Evolutionary conservation across 2,113 vertebrate genomes (phyloP).

Genomic region (Myocastor coypus): DNA sequence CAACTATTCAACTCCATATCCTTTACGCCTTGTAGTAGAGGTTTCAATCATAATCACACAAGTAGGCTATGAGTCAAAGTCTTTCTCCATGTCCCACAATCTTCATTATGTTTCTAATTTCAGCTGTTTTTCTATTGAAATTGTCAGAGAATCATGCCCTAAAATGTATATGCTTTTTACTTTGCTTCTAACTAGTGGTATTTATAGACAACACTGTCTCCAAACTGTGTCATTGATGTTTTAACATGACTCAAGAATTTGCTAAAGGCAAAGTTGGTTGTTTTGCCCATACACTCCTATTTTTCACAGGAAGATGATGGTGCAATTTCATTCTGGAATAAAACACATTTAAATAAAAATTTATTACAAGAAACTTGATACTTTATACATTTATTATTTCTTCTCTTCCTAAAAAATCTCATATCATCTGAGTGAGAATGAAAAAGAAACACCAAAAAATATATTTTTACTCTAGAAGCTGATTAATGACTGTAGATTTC

Average conservation of each 20-base stretch:
- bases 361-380: constrained; percentile 59
- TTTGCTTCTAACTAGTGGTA: constrained; percentile 67
- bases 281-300: constrained; percentile 57
- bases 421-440: constrained; percentile 39
- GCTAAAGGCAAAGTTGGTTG: constrained; percentile 65
- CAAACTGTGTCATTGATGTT: constrained; percentile 56
- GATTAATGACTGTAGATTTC: constrained; percentile 65
- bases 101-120: constrained; percentile 55
- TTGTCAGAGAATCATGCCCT: constrained; percentile 50
- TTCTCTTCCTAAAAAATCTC: constrained; percentile 53
- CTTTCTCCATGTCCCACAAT: not conserved
- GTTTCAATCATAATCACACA: constrained; percentile 23
- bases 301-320: constrained; percentile 50
- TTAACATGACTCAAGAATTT: constrained; percentile 60
- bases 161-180: constrained; percentile 63
- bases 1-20: not conserved
- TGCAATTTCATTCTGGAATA: constrained; percentile 49
- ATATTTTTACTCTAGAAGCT: constrained; percentile 50
- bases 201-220: constrained; percentile 68
- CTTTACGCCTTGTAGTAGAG: not conserved
- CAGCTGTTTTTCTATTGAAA: constrained; percentile 59
- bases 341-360: constrained; percentile 52
- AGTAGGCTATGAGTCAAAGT: constrained; percentile 13
- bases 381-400: constrained; percentile 52
- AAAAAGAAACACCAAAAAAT: constrained; percentile 46